Conservation (phyloP, 30 jellyfish, hydroid and myxozoan species). For the Aurelia sp. region DNA sequence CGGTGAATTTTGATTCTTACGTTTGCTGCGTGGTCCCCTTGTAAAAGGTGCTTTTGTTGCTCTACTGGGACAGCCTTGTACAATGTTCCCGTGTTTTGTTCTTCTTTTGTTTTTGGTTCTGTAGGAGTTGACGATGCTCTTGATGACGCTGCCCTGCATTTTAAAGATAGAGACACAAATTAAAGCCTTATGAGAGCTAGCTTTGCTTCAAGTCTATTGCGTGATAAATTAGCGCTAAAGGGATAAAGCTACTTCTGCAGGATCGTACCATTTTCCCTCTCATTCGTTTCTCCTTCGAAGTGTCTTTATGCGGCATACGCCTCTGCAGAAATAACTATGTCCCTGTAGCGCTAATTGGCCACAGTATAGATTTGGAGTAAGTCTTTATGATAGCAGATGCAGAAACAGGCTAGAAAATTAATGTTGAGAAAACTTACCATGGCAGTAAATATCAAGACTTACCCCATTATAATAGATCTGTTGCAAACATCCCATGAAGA, state of each 20-base stretch:
- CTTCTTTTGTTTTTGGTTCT: slow-evolving; percentile 16
- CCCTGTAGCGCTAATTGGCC: too few relatives aligned
- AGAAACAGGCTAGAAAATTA: not conserved
- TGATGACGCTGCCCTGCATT: slow-evolving; percentile 36
- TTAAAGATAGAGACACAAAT: not conserved
- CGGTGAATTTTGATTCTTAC: slow-evolving; percentile 9
- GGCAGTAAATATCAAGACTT: not conserved
- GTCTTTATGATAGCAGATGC: too few relatives aligned
- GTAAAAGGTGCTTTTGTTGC: slow-evolving; percentile 64
- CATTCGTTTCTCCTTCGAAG: too few relatives aligned
- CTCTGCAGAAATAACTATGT: too few relatives aligned
- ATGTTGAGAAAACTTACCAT: not conserved
- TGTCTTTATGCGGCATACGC: too few relatives aligned
- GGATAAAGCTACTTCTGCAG: too few relatives aligned
- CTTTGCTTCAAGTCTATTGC: too few relatives aligned
- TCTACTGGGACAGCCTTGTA: slow-evolving; percentile 41
- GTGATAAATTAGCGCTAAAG: too few relatives aligned
- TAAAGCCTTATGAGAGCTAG: too few relatives aligned
- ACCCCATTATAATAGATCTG: slow-evolving; percentile 83
- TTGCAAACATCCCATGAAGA: slow-evolving; percentile 80
- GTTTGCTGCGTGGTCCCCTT: slow-evolving; percentile 60
- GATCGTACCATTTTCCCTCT: too few relatives aligned
- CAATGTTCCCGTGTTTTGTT: slow-evolving; percentile 58
- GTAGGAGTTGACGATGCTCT: slow-evolving; percentile 17
- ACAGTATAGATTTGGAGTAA: too few relatives aligned